Conservation (phyloP, 2,797 vertebrate genomes). For the Acropternis orthonyx region DNA sequence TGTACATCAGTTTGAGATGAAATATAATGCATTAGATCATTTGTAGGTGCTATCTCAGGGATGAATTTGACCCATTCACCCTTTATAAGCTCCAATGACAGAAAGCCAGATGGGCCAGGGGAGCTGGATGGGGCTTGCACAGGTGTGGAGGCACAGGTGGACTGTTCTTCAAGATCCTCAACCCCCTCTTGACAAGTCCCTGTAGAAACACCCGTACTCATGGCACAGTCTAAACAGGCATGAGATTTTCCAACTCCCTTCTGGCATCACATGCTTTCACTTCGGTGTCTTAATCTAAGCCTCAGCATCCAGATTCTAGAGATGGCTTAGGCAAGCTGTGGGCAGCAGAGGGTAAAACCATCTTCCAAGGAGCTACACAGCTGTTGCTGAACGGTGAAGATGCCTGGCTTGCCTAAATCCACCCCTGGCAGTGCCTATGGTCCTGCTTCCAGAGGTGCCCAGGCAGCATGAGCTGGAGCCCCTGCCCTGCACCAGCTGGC, state of each 20-base stretch:
- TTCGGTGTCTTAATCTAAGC: background rate
- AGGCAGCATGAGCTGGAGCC: accelerated
- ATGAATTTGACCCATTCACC: background rate
- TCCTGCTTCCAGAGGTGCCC: background rate
- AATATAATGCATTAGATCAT: background rate
- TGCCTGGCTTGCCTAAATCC: background rate
- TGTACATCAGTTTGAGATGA: background rate
- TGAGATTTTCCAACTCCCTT: background rate
- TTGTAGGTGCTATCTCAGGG: background rate
- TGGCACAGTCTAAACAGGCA: background rate
- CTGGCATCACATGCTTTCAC: background rate
- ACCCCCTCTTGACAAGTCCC: background rate
- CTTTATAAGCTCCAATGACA: background rate
- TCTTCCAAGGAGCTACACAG: background rate
- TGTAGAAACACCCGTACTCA: background rate
- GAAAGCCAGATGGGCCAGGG: background rate
- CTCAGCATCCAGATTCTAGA: background rate
- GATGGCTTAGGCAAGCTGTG: background rate
- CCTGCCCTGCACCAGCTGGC: background rate
- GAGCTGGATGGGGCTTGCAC: background rate
- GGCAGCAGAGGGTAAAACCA: background rate
- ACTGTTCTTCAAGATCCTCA: background rate
- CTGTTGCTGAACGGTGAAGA: background rate
- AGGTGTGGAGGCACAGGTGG: accelerated
- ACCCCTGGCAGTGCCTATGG: background rate